Evolutionary conservation across 2,888 invertebrate genomes (phyloP).

Genomic region (Drosophila picticornis): DNA sequence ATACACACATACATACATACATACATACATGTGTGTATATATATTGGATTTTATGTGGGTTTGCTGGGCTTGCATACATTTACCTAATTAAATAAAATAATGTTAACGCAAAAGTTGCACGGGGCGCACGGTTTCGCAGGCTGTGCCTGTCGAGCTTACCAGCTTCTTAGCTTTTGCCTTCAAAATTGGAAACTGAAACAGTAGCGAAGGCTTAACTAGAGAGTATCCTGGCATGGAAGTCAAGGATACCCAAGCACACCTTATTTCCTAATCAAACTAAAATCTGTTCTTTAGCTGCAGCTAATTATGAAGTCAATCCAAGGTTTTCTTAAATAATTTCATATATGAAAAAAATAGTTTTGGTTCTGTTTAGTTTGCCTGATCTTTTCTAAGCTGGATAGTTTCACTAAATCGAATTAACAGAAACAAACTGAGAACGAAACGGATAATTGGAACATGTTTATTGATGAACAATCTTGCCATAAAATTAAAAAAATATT

Average conservation of each 20-base stretch:
- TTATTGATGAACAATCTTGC: not conserved
- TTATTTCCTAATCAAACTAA: not conserved
- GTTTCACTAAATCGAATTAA: not conserved
- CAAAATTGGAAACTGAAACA: slow-evolving; percentile 63
- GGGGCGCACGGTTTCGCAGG: slow-evolving; percentile 52
- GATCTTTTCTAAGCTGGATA: not conserved
- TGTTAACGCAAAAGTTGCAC: slow-evolving; percentile 76
- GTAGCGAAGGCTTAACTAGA: not conserved
- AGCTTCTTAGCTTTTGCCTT: slow-evolving; percentile 48
- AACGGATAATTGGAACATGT: not conserved
- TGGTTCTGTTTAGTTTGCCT: not conserved
- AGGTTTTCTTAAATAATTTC: not conserved
- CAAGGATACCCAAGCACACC: not conserved
- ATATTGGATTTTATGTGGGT: slow-evolving; percentile 48
- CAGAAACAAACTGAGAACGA: not conserved
- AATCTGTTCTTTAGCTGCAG: not conserved
- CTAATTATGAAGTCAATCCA: not conserved
- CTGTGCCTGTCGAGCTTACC: slow-evolving; percentile 8
- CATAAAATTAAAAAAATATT: not conserved
- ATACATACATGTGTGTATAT: slow-evolving; percentile 2
- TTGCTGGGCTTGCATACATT: slow-evolving; percentile 79
- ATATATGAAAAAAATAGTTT: not conserved
- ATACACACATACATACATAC: slow-evolving; percentile 1
- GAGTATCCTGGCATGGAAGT: slow-evolving; percentile 9
- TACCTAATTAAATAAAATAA: slow-evolving; percentile 82